Conservation (phyloP, 2,797 vertebrate genomes). For the Gymnoscopelus microlampas region DNA sequence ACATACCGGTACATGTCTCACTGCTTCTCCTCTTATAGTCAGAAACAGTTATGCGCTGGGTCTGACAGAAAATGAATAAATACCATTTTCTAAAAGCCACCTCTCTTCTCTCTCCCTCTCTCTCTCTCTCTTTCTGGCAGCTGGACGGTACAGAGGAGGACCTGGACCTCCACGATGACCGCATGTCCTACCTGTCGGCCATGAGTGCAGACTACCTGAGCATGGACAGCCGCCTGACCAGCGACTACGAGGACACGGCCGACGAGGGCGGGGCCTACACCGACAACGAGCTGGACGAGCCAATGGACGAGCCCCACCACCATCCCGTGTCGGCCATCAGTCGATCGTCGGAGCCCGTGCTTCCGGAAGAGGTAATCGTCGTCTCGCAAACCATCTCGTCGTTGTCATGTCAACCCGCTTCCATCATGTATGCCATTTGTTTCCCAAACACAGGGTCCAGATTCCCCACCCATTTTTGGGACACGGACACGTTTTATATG, state of each 20-base stretch:
- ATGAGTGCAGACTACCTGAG: constrained; percentile 98
- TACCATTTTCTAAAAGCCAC: no score
- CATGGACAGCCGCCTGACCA: constrained; percentile 96
- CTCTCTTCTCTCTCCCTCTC: background rate
- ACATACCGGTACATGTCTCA: no score
- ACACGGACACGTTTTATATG: no score
- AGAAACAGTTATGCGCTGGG: no score
- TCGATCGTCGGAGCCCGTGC: constrained; percentile 92
- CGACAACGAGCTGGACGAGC: constrained; percentile 96
- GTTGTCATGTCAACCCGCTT: no score
- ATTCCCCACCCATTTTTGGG: no score
- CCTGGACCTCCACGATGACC: constrained; percentile 88
- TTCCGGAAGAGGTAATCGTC: constrained; percentile 86
- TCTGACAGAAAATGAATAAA: no score
- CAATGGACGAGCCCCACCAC: constrained; percentile 85
- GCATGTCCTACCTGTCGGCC: constrained; percentile 96
- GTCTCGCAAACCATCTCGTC: no score
- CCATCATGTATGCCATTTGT: no score
- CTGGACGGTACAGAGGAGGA: constrained; percentile 93
- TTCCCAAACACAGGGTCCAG: no score
- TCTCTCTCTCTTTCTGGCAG: constrained; percentile 66
- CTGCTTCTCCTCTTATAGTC: no score
- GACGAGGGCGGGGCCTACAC: constrained; percentile 96
- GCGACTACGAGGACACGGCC: constrained; percentile 95
- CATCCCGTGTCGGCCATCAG: constrained; percentile 87